Evolutionary conservation across 2,888 invertebrate species (phyloP).

Genomic region (Fabriciana adippe): DNA sequence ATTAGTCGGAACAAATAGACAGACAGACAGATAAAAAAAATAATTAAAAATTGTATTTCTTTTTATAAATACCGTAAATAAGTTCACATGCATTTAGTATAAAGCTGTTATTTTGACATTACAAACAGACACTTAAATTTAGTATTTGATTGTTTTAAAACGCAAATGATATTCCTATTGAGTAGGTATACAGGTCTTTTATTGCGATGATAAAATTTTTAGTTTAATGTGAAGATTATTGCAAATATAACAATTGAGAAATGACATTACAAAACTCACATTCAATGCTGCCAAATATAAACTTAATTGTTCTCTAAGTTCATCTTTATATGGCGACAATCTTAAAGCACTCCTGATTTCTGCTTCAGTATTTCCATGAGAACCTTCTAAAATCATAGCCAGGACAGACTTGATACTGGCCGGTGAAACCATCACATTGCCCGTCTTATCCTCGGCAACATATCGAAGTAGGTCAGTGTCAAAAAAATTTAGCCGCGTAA

Average conservation of each 20-base stretch:
- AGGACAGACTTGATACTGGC: slow-evolving; percentile 84
- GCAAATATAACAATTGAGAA: background rate
- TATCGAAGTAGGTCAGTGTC: slow-evolving; percentile 80
- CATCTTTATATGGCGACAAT: slow-evolving; percentile 66
- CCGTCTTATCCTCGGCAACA: slow-evolving; percentile 59
- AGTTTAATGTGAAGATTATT: too few species aligned
- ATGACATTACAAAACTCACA: slow-evolving; percentile 47
- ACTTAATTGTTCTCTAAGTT: slow-evolving; percentile 63
- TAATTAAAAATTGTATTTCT: too few species aligned
- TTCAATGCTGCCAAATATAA: slow-evolving; percentile 55
- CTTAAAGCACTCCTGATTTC: slow-evolving; percentile 83
- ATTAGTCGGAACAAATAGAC: too few species aligned
- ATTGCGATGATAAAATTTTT: too few species aligned
- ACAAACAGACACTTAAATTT: too few species aligned
- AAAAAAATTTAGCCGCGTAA: slow-evolving; percentile 77
- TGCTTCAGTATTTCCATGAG: slow-evolving; percentile 78
- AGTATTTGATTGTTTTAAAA: too few species aligned
- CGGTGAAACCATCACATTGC: slow-evolving; percentile 86
- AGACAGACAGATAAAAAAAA: too few species aligned
- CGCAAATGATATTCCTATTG: too few species aligned
- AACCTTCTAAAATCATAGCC: slow-evolving; percentile 84
- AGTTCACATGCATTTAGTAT: too few species aligned
- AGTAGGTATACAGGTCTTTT: too few species aligned
- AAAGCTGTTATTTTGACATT: too few species aligned
- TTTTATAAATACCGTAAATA: too few species aligned